Percentiles rank a stretch among this genome's conserved stretches.
Evolutionary conservation across 1,140 invertebrate genomes (phyloP).

Genomic region (Heliconius eleuchia): DNA sequence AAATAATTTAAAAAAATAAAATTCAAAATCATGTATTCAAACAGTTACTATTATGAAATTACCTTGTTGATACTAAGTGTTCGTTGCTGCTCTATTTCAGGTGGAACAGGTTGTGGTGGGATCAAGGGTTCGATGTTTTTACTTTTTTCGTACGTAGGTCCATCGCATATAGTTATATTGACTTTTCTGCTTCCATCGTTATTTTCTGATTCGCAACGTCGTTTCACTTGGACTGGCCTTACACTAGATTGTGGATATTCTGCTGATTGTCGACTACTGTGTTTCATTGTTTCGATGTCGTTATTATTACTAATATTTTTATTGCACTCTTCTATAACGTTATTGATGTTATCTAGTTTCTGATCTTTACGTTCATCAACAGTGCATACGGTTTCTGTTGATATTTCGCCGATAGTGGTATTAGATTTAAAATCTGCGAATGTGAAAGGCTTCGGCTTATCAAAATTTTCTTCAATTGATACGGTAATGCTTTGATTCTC

Average conservation of each 20-base stretch:
- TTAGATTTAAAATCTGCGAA: slow-evolving; percentile 76
- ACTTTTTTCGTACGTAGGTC: slow-evolving; percentile 80
- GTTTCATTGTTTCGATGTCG: slow-evolving; percentile 23
- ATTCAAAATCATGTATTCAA: no score
- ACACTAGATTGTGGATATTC: slow-evolving; percentile 31
- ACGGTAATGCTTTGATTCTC: slow-evolving; percentile 45
- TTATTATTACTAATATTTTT: not conserved
- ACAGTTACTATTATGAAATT: slow-evolving; percentile 33
- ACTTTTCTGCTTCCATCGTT: slow-evolving; percentile 74
- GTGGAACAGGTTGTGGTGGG: slow-evolving; percentile 83
- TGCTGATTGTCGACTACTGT: slow-evolving; percentile 37
- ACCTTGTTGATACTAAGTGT: slow-evolving; percentile 91
- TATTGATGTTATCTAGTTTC: not conserved
- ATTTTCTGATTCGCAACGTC: slow-evolving; percentile 35
- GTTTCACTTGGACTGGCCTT: slow-evolving; percentile 43
- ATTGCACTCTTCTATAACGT: not conserved
- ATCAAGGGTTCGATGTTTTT: slow-evolving; percentile 77
- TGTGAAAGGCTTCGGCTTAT: slow-evolving; percentile 75
- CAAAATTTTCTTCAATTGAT: slow-evolving; percentile 47
- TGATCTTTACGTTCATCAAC: not conserved
- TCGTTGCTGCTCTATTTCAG: slow-evolving; percentile 89
- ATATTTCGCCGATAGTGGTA: slow-evolving; percentile 16
- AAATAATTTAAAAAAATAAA: no score
- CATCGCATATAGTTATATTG: slow-evolving; percentile 80
- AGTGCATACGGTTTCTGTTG: slow-evolving; percentile 1